These are phyloP conservation scores for Catalaphyllia jardinei DNA, from an alignment of 64 coral and sea anemone genomes.

Conservation along the genomic window DNA sequence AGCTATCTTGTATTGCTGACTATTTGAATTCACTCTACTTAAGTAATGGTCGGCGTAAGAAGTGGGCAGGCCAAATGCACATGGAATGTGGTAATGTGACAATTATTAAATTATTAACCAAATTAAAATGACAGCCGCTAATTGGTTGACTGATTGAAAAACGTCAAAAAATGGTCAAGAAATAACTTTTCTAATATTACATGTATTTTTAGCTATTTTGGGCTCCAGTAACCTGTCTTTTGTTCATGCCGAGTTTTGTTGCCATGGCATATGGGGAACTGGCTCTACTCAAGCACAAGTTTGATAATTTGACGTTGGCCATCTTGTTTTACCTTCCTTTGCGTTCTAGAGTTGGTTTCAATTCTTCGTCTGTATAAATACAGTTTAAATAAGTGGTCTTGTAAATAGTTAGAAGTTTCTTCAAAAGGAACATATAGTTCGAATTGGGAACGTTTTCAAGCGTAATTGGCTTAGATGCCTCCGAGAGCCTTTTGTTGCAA, in stretches of 20 bases:
- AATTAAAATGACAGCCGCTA: not conserved
- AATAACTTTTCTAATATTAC: not conserved
- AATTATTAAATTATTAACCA: not conserved
- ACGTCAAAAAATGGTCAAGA: not conserved
- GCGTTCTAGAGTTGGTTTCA: not conserved
- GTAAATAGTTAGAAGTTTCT: too few species aligned
- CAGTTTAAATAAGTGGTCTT: too few species aligned
- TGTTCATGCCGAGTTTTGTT: not conserved
- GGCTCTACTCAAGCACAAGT: not conserved
- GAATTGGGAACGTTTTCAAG: too few species aligned
- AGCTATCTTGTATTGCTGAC: too few species aligned
- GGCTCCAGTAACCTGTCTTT: not conserved
- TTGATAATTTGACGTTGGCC: not conserved
- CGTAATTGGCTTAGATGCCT: not conserved
- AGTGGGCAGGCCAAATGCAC: not conserved
- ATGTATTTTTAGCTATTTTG: not conserved
- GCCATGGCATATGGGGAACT: conserved; percentile 1
- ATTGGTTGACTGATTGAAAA: not conserved
- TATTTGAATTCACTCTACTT: too few species aligned
- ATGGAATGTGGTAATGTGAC: not conserved
- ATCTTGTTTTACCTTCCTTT: not conserved
- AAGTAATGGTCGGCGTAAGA: not conserved
- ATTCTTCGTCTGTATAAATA: too few species aligned
- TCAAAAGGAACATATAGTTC: too few species aligned
- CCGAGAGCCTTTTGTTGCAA: not conserved